Evolutionary conservation across 2,113 vertebrate genomes (phyloP).

Genomic region (Bettongia penicillata): DNA sequence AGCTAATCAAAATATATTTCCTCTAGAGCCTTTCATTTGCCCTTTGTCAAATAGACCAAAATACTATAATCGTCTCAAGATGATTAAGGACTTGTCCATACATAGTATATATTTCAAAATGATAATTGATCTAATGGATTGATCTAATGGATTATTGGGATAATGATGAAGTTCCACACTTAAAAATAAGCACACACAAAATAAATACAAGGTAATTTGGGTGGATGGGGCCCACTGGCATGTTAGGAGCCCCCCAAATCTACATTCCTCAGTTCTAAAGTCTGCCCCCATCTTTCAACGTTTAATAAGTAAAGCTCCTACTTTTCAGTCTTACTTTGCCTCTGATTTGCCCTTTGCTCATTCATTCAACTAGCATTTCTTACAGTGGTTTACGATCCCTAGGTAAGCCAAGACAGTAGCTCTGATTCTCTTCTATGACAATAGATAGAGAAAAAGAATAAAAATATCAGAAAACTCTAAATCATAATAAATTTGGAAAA

Average conservation of each 20-base stretch:
- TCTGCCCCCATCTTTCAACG: neutral
- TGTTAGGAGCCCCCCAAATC: neutral
- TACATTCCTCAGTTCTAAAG: neutral
- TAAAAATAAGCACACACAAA: neutral
- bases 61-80: too few species aligned
- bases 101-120: neutral
- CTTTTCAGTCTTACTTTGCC: neutral
- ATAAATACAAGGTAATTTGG: neutral
- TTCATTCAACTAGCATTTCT: neutral
- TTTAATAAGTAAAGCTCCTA: neutral
- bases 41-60: too few species aligned
- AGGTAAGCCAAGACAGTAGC: neutral
- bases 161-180: neutral
- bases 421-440: constrained; percentile 19
- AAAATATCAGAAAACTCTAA: constrained; percentile 8
- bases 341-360: neutral
- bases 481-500: constrained; percentile 38
- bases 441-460: constrained; percentile 6
- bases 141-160: neutral
- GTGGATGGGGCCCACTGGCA: neutral
- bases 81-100: neutral
- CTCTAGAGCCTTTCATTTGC: too few species aligned
- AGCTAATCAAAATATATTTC: too few species aligned
- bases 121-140: neutral
- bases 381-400: constrained; percentile 9